These are phyloP conservation scores for Odontocolon sp. DNA, from an alignment of 2,888 invertebrate species.

Conservation along the genomic window DNA sequence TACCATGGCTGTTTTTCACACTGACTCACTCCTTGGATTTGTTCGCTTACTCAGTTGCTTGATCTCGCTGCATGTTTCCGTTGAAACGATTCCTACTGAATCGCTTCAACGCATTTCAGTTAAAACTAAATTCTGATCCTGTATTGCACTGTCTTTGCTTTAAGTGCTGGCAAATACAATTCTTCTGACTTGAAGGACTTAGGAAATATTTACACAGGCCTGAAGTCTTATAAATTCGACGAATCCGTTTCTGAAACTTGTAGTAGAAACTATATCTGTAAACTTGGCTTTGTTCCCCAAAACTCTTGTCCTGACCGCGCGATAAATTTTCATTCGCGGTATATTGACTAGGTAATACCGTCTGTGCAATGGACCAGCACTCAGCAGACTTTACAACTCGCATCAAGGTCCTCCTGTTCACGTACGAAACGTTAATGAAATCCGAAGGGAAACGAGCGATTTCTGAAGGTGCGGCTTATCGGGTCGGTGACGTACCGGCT, in stretches of 20 bases:
- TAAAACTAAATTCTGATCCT: too few relatives aligned
- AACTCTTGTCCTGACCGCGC: slow-evolving; percentile 13
- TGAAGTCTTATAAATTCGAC: not conserved
- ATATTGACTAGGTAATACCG: not conserved
- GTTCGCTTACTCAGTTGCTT: slow-evolving; percentile 31
- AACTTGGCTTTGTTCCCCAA: not conserved
- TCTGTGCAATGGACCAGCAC: not conserved
- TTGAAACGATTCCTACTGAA: slow-evolving; percentile 19
- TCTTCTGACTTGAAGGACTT: not conserved
- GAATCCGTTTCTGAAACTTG: slow-evolving; percentile 23
- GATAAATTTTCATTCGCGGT: slow-evolving; percentile 23
- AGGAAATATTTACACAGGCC: not conserved
- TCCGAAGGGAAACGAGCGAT: slow-evolving; percentile 77
- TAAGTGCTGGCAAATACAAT: not conserved
- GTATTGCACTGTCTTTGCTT: slow-evolving; percentile 17
- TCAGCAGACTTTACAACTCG: not conserved
- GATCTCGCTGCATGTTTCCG: slow-evolving; percentile 13
- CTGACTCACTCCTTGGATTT: slow-evolving; percentile 27
- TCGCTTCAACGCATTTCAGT: slow-evolving; percentile 30
- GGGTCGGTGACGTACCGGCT: slow-evolving; percentile 68
- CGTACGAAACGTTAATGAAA: slow-evolving; percentile 77
- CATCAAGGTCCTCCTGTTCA: slow-evolving; percentile 65
- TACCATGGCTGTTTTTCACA: slow-evolving; percentile 31
- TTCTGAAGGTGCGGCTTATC: slow-evolving; percentile 77
- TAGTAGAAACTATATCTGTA: too few relatives aligned